Conservation (phyloP, 1,140 invertebrate species). For the Trichoplusia ni region DNA sequence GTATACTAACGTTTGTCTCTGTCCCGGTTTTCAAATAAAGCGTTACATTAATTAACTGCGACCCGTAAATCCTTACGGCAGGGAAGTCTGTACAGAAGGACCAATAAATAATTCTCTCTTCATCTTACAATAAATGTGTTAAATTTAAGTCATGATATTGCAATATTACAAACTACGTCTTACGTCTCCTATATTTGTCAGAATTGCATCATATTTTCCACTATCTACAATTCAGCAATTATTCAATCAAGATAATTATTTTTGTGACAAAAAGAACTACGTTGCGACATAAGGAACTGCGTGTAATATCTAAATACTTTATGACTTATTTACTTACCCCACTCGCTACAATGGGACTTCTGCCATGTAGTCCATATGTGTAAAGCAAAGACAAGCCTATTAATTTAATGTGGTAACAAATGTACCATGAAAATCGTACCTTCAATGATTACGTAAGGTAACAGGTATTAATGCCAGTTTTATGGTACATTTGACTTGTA, state of each 20-base stretch:
- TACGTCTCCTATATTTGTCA: too few relatives aligned
- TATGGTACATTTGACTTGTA: slow-evolving; percentile 9
- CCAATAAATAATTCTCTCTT: background rate
- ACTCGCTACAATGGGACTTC: too few relatives aligned
- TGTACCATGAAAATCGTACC: slow-evolving; percentile 18
- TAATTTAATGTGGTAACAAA: slow-evolving; percentile 9
- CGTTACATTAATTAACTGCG: slow-evolving; percentile 33
- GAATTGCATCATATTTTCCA: too few relatives aligned
- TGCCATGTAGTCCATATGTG: background rate
- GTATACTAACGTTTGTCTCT: slow-evolving; percentile 54
- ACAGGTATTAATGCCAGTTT: slow-evolving; percentile 11
- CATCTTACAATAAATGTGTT: too few relatives aligned
- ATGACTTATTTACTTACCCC: too few relatives aligned
- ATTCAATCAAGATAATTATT: too few relatives aligned
- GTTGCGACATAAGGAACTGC: too few relatives aligned
- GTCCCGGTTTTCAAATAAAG: slow-evolving; percentile 36
- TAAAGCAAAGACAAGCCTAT: background rate
- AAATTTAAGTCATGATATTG: too few relatives aligned
- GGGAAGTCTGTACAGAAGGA: background rate
- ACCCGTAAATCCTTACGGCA: slow-evolving; percentile 16
- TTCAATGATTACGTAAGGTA: slow-evolving; percentile 19
- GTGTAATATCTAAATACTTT: too few relatives aligned
- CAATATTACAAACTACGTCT: too few relatives aligned
- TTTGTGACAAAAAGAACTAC: too few relatives aligned
- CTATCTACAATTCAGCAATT: too few relatives aligned